Base-by-base conservation (phyloP, 2,797 vertebrate genomes). In the Sebastes nivosus region DNA sequence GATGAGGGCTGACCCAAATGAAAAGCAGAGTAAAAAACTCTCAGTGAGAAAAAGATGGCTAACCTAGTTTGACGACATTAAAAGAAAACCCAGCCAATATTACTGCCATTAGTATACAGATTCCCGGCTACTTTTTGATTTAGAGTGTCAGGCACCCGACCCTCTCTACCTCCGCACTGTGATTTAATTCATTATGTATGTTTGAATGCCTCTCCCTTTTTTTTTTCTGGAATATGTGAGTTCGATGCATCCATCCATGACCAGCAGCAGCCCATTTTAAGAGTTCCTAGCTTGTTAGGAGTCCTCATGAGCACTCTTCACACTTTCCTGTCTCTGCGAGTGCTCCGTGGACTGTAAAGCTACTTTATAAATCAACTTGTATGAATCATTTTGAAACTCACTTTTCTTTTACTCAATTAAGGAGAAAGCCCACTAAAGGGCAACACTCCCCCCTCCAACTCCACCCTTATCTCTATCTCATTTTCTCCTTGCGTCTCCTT, bases 331-430 rank as follows among this genome's bases (percentile, higher is more conserved):
- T 93, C 89, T 90, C 60, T 80, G 86, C 82, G 36, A 88, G 89
- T 89, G 92, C 90, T 91, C 91, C 29, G 72, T 88, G 86, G 92
- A 94, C 91, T 94, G 93, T 90, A 90, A 92, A 93, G 92, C 91
- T 93, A 87, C 91, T 95, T 94, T 92, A 93, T 90, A 90, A 95
- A 94, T 94, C 93, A 90, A 90, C 91, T 92, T 85, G 82, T 85
- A 87, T 88, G 92, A 94, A 94, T 94, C 89, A 90, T 92, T 90
- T 88, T 87, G 79, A 94, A 92, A 90, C 92, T 87, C 87, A 86
- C 92, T 94, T 94, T 93, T 94, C 90, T 91, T 95, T 92, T 91
- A 87, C 90, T 92, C 93, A 95, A 94, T 95, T 95, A 93, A 92
- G 81, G 87, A 88, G 87, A 92, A 90, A 92, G 85, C 85, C 72